Percentiles rank a stretch among this genome's conserved stretches.
These are phyloP conservation scores for Paguma larvata DNA, from an alignment of 2,797 vertebrate genomes.

Conservation along the genomic window DNA sequence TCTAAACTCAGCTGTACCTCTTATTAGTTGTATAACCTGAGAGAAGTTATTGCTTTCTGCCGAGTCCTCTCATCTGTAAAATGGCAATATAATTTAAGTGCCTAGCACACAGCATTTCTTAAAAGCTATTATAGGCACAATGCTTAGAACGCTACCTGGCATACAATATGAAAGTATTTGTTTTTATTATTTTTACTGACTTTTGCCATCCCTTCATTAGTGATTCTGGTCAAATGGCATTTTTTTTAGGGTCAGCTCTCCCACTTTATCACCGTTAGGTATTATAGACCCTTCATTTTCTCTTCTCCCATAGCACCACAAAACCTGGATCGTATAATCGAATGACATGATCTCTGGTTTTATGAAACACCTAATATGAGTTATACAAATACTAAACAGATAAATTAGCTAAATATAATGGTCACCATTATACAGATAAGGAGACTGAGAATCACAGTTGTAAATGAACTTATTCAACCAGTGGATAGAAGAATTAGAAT, in stretches of 20 bases:
- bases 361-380: neutral
- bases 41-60: neutral
- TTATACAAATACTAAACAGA: neutral
- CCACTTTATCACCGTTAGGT: neutral
- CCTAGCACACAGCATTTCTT: neutral
- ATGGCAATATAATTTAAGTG: neutral
- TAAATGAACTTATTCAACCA: neutral
- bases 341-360: neutral
- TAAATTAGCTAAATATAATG: neutral
- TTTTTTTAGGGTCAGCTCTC: neutral
- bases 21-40: neutral
- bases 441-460: neutral
- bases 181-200: neutral
- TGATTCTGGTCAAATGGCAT: neutral
- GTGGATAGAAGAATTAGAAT: neutral
- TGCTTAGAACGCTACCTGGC: neutral
- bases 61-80: neutral
- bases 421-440: neutral
- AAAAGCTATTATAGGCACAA: neutral
- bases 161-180: neutral
- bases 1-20: neutral
- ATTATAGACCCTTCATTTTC: neutral
- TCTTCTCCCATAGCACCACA: neutral
- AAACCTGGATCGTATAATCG: neutral
- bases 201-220: neutral